Evolutionary conservation across 2,797 vertebrate species (phyloP).

Genomic region (Propithecus deckenii): DNA sequence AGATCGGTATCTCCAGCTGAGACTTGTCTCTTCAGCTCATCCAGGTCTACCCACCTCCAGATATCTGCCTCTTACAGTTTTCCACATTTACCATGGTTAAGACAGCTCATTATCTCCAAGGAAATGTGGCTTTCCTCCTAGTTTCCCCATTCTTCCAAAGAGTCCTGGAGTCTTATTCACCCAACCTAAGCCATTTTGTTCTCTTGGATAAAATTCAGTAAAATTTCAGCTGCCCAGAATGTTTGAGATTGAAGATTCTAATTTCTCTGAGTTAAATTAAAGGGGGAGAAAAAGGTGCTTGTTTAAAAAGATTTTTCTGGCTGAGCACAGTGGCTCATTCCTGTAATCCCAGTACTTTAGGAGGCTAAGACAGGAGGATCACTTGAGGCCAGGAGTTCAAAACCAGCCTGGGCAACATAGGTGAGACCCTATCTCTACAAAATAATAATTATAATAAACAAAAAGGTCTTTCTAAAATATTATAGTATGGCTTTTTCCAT

Average conservation of each 20-base stretch:
- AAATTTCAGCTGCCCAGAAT: background rate
- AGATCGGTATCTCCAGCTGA: background rate
- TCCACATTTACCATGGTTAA: background rate
- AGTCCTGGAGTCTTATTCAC: background rate
- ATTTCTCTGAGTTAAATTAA: background rate
- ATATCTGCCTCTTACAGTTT: background rate
- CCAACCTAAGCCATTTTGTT: background rate
- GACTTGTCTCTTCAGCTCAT: background rate
- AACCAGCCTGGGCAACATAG: no score
- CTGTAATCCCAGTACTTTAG: no score
- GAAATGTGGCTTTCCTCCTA: background rate
- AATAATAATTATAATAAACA: no score
- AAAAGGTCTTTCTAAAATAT: background rate
- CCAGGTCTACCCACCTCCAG: background rate
- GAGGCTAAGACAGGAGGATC: no score
- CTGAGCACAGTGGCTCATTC: no score
- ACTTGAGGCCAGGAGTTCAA: no score
- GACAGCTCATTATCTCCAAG: background rate
- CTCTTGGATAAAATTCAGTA: background rate
- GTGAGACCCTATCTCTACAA: no score
- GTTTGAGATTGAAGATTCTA: background rate
- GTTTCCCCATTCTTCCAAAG: background rate
- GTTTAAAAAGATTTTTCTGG: background rate
- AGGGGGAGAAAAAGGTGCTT: background rate
- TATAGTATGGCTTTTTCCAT: background rate